Percentiles rank a stretch among this genome's conserved stretches.
Evolutionary conservation across 2,888 invertebrate species (phyloP).

Genomic region (Bedellia somnulentella): DNA sequence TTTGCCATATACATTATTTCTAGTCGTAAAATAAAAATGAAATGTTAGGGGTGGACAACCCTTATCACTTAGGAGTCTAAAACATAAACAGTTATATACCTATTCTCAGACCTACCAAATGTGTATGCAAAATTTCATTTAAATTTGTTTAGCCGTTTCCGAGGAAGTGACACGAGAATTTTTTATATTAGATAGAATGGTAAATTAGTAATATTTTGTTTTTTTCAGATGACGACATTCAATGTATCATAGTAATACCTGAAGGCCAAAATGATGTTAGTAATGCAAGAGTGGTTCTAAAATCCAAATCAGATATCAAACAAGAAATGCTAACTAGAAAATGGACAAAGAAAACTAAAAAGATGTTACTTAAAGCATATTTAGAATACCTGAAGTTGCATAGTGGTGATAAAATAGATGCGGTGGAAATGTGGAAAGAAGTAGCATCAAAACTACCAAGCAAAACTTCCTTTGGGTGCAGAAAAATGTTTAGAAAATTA

Average conservation of each 20-base stretch:
- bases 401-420: constrained; percentile 23
- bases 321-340: constrained; percentile 8
- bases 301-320: constrained; percentile 1
- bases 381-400: constrained; percentile 30
- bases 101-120: too few species aligned
- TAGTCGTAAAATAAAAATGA: too few species aligned
- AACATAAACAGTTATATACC: too few species aligned
- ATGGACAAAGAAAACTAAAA: constrained; percentile 34
- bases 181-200: too few species aligned
- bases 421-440: constrained; percentile 34
- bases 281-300: constrained; percentile 19
- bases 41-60: too few species aligned
- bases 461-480: constrained; percentile 25
- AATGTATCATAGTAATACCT: constrained; percentile 47
- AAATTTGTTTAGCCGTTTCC: too few species aligned
- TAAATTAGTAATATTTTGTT: too few species aligned
- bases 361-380: constrained; percentile 24
- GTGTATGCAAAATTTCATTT: too few species aligned
- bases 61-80: too few species aligned
- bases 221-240: constrained; percentile 41
- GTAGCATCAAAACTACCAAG: constrained; percentile 25
- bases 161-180: too few species aligned
- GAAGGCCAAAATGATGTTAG: constrained; percentile 30
- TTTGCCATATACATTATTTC: too few species aligned
- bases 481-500: constrained; percentile 30